These are phyloP conservation scores for Leptestheria dahalacensis DNA, from an alignment of 1,140 invertebrate genomes.

Conservation along the genomic window DNA sequence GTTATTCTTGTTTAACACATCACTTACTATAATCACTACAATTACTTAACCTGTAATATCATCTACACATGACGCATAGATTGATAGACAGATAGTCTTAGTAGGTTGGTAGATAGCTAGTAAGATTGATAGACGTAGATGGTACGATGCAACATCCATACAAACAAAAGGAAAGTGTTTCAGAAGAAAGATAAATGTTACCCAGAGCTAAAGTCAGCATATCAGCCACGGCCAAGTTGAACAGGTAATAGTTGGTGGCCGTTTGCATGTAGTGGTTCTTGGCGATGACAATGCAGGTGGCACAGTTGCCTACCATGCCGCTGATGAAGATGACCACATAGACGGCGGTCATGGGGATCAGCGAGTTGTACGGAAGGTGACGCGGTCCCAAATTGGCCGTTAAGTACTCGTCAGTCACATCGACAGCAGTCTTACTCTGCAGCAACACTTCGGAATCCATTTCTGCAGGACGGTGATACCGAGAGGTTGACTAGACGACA, in stretches of 20 bases:
- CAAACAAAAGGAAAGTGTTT: too few relatives aligned
- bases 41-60: too few relatives aligned
- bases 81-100: too few relatives aligned
- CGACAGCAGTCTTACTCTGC: not conserved
- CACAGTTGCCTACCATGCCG: constrained; percentile 76
- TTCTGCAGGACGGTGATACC: too few relatives aligned
- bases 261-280: constrained; percentile 82
- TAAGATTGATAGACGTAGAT: too few relatives aligned
- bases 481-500: too few relatives aligned
- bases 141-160: too few relatives aligned
- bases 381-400: constrained; percentile 3
- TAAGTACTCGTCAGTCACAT: not conserved
- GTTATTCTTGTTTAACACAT: too few relatives aligned
- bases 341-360: constrained; percentile 38
- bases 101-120: too few relatives aligned
- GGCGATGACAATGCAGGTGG: constrained; percentile 82
- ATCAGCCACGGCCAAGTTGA: constrained; percentile 48
- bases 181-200: constrained; percentile 29
- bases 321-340: constrained; percentile 71
- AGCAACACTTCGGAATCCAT: not conserved
- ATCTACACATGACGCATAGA: too few relatives aligned
- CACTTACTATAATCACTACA: too few relatives aligned
- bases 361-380: not conserved
- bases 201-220: constrained; percentile 38
- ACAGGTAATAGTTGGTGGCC: constrained; percentile 85